phyloP scores from a whole-genome alignment of 2,797 vertebrate genomes.

The Chiloscyllium punctatum region DNA sequence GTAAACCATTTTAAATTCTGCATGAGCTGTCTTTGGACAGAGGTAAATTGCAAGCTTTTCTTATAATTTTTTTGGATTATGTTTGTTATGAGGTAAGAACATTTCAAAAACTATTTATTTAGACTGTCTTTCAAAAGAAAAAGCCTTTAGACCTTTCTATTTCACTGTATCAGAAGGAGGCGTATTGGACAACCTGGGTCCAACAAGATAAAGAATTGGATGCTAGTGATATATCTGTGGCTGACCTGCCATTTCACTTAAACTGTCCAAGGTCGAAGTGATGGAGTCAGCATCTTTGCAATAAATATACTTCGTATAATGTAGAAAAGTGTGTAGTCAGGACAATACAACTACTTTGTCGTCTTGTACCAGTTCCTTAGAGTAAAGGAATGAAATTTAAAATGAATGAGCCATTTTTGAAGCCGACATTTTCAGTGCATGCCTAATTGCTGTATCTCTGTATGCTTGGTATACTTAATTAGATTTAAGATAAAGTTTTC shows the following conservation, averaged over 20 bases:
- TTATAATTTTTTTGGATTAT: background rate
- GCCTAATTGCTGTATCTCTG: background rate
- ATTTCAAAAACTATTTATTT: background rate
- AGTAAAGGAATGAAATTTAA: too few species aligned
- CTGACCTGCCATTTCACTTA: background rate
- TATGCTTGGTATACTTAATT: background rate
- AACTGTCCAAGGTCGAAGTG: background rate
- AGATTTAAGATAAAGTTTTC: background rate
- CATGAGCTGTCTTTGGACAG: background rate
- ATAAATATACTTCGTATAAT: background rate
- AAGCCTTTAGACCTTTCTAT: background rate
- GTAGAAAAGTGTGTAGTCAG: background rate
- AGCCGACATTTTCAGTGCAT: background rate
- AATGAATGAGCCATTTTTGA: background rate
- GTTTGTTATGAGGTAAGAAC: background rate
- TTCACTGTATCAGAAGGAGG: background rate
- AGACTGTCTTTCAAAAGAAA: background rate
- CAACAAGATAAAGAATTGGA: background rate
- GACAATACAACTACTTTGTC: background rate
- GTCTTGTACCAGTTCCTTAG: background rate
- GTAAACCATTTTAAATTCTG: background rate
- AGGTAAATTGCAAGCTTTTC: background rate
- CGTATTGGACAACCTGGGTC: background rate
- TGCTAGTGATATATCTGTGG: background rate
- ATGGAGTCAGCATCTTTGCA: background rate